These are phyloP conservation scores for Dermatemys mawii DNA, from an alignment of 2,113 vertebrate genomes.

Conservation along the genomic window DNA sequence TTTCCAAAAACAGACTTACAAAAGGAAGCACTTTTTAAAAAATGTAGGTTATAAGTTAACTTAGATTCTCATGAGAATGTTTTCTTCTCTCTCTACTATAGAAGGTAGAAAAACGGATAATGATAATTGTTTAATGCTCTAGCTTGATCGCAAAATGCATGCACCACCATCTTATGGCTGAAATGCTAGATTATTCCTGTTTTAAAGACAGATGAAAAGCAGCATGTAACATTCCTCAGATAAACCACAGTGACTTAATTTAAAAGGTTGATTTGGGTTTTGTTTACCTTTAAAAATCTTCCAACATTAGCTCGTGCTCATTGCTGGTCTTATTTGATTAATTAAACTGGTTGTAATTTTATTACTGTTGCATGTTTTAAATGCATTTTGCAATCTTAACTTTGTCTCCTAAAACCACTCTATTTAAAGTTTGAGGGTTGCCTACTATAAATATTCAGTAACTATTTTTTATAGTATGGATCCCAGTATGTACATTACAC, in stretches of 20 bases:
- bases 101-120: slow-evolving; percentile 49
- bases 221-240: slow-evolving; percentile 35
- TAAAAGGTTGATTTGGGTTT: slow-evolving; percentile 22
- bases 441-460: background rate
- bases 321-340: background rate
- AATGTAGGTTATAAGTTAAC: slow-evolving; percentile 17
- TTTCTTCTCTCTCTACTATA: slow-evolving; percentile 39
- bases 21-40: slow-evolving; percentile 59
- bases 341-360: background rate
- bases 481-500: background rate
- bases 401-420: background rate
- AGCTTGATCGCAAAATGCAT: slow-evolving; percentile 52
- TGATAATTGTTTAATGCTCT: background rate
- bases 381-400: background rate
- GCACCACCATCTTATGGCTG: slow-evolving; percentile 46
- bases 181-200: slow-evolving; percentile 15
- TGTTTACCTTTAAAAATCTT: background rate
- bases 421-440: background rate
- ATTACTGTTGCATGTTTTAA: background rate
- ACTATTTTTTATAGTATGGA: background rate
- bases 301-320: background rate
- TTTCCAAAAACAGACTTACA: slow-evolving; percentile 60
- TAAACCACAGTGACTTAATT: slow-evolving; percentile 5
- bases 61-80: slow-evolving; percentile 62
- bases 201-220: slow-evolving; percentile 26